A percentile compares a stretch with the other conserved stretches of the same genome.
These are phyloP conservation scores for Phalloptychus januarius DNA, from an alignment of 2,797 vertebrate species.

Conservation along the genomic window DNA sequence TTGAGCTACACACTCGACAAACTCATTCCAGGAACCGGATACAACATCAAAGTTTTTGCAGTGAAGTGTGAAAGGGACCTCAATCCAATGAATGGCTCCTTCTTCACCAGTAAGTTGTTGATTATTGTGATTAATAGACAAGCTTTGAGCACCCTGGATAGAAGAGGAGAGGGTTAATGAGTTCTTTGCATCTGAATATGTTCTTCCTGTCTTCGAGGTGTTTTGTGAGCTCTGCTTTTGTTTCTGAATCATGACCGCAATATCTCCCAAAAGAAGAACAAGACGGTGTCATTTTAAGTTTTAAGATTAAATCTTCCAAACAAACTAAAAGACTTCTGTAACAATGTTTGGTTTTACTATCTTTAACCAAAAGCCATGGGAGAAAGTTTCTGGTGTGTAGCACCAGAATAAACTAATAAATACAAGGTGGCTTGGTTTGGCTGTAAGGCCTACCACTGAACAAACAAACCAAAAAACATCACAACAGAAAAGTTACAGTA, in stretches of 20 bases:
- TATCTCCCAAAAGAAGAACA: not conserved
- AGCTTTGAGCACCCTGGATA: not conserved
- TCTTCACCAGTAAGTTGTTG: conserved; percentile 75
- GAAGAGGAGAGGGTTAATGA: not conserved
- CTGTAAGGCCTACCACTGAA: too few species aligned
- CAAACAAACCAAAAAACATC: too few species aligned
- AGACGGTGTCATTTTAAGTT: too few species aligned
- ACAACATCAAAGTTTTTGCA: conserved; percentile 66
- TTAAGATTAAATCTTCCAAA: too few species aligned
- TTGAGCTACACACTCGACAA: not conserved
- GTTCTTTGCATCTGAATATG: not conserved
- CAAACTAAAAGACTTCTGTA: too few species aligned
- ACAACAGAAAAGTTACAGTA: too few species aligned
- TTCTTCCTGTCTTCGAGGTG: not conserved
- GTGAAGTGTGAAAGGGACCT: conserved; percentile 72
- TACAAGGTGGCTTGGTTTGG: too few species aligned
- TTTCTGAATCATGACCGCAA: not conserved
- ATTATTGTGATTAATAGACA: not conserved
- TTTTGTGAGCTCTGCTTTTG: not conserved
- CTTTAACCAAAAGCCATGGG: too few species aligned
- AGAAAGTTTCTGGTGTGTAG: too few species aligned
- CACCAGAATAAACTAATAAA: too few species aligned
- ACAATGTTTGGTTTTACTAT: too few species aligned
- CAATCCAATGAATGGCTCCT: conserved; percentile 50
- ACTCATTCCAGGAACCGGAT: conserved; percentile 61